Base-by-base conservation (phyloP, 2,113 vertebrate species). In the Fregata magnificens region DNA sequence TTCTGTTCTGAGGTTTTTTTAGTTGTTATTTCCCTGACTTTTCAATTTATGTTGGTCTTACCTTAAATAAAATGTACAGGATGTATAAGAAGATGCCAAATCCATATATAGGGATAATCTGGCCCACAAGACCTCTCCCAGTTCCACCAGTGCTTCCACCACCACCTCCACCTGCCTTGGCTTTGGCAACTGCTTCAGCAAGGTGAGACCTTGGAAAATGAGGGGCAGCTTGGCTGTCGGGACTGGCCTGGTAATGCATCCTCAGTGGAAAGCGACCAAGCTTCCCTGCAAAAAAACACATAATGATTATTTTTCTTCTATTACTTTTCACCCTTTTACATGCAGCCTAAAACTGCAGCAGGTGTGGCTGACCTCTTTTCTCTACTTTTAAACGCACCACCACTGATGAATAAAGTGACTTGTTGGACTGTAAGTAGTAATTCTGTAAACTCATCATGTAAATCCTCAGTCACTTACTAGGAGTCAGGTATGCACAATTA, bases 71-170 rank as follows among this genome's bases (percentile, higher is more conserved):
- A 90, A 99, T 99, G 94, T 99, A 99, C 18, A 99, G 74, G 92
- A 99, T 99, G 91, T 99, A 99, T 59, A 99, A 98, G 89, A 99
- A 98, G 82, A 99, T 99, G 50, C 99, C 99, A 96, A 99, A 99
- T 84, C 99, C 99, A 94, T 99, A 99, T 90, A 99, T 98, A 59
- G 99, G 99, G 82, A 99, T 99, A 66, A 99, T 99, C 96, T 99
- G 99, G 32, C 98, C 98, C 97, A 99, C 98, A 29, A 99, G 98
- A 90, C 98, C 98, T 98, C 98, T 98, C 70, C 99, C 98, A 78
- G 97, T 96, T 70, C 97, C 98, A 44, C 85, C 94, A 22, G 82
- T 13, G 21, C 96, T 95, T 58, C 93, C 96, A 73, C 98, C 96
- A 5, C 97, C 93, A 21, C 93, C 95, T 78, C 91, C 96, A 56